These are phyloP conservation scores for Hirtodrosophila duncani DNA, from an alignment of 2,888 invertebrate genomes.

Conservation along the genomic window DNA sequence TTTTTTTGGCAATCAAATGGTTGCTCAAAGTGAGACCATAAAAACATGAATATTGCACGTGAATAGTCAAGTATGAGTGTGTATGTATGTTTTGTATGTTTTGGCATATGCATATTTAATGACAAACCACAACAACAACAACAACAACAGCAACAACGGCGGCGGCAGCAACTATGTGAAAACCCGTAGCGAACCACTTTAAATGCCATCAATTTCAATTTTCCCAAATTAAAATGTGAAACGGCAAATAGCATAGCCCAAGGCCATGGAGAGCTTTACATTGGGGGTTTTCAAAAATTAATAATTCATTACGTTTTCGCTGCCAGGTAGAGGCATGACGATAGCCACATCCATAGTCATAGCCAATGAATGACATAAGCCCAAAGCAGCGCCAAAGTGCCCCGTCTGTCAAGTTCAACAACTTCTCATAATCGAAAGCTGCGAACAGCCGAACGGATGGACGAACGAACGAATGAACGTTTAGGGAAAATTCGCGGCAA, in stretches of 20 bases:
- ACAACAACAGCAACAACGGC: constrained; percentile 6
- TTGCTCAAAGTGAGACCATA: too few species aligned
- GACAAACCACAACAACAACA: constrained; percentile 28
- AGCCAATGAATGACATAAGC: constrained; percentile 64
- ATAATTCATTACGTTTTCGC: constrained; percentile 62
- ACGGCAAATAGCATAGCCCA: constrained; percentile 7
- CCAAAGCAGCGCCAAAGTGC: constrained; percentile 35
- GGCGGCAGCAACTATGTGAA: constrained; percentile 40
- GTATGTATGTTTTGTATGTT: too few species aligned
- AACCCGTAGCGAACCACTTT: constrained; percentile 56
- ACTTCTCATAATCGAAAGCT: constrained; percentile 46
- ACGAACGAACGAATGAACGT: too few species aligned
- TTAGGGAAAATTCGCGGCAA: constrained; percentile 35
- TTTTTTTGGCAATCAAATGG: too few species aligned
- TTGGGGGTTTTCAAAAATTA: constrained; percentile 47
- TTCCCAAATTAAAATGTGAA: constrained; percentile 49
- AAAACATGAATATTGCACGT: constrained; percentile 53
- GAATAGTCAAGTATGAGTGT: too few species aligned
- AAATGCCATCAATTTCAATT: constrained; percentile 60
- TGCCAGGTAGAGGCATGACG: constrained; percentile 27
- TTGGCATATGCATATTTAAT: constrained; percentile 64
- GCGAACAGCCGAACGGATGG: constrained; percentile 36
- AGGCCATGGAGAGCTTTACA: neutral
- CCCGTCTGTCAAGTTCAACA: constrained; percentile 53
- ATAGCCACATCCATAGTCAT: neutral